Evolutionary conservation across 2,888 invertebrate species (phyloP), one percentile per base, ranked within the genome.

Genomic region (Drepanosiphum platanoidis): DNA sequence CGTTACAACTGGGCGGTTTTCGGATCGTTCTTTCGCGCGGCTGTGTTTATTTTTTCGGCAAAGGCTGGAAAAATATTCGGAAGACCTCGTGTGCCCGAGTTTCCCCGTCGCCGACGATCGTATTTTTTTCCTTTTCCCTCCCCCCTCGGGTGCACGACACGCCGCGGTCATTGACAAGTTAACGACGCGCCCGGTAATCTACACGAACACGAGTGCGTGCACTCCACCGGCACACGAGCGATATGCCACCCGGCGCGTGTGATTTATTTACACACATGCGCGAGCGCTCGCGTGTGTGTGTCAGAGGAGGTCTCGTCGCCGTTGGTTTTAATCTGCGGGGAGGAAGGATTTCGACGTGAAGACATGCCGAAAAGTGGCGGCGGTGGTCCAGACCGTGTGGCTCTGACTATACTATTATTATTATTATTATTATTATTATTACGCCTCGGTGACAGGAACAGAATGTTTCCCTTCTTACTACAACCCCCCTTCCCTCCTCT

Each of bases 221-320:
- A 52, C 32, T 5, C 22, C 7, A 32, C 52, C 52, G 30, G 9
- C 32, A 52, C 52, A 52, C 2, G 27, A 36, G 36, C 27, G 15
- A 46, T 46, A 61, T 27, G 61, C 39, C 77, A 39, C 61, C 36
- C 36, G 27, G 22, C 39, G 22, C 39, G 61, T 42, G 64, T 78
- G 64, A 64, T 64, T 66, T 75, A 36, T 75, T 75, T 66, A 64
- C 30, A 77, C 61, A 77, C 18, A 39, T 61, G 58, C 58, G 52
- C 22, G 18, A 36, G 39, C 9, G 64, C 18, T n/a, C 11, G 74
- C n/a, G 72, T 70, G 27, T 36, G 39, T 13, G 30, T 64, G 64
- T 64, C 77, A 78, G 77, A 61, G 77, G 77, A 64, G 77, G 77
- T 78, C 77, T 78, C 36, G 52, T 30, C 42, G 15, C 27, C 30